These are phyloP conservation scores for Drosophila maculinotata DNA, from an alignment of 2,888 invertebrate genomes.

Conservation along the genomic window DNA sequence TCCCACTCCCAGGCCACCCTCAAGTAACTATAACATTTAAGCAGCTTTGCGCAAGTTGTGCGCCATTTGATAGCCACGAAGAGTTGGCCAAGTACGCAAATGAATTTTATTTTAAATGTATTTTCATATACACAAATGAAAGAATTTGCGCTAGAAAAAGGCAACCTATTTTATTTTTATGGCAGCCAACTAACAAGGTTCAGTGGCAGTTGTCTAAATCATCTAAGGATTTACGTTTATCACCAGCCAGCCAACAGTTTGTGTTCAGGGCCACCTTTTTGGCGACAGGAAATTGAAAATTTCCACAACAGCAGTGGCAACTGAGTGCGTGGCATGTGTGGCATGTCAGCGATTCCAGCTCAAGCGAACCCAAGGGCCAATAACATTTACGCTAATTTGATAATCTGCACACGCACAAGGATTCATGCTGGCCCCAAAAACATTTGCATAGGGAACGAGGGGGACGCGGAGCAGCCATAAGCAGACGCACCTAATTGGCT, in stretches of 20 bases:
- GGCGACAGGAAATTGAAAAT: slow-evolving; percentile 79
- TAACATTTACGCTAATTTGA: slow-evolving; percentile 81
- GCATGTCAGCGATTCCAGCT: slow-evolving; percentile 52
- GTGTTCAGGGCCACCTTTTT: slow-evolving; percentile 43
- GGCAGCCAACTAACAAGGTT: slow-evolving; percentile 70
- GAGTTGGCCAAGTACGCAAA: slow-evolving; percentile 23
- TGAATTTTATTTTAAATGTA: slow-evolving; percentile 38
- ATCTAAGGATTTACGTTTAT: slow-evolving; percentile 73
- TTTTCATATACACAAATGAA: slow-evolving; percentile 44
- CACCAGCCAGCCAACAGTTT: slow-evolving; percentile 38
- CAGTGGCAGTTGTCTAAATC: slow-evolving; percentile 67
- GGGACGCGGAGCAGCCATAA: slow-evolving; percentile 8
- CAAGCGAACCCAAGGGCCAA: slow-evolving; percentile 59
- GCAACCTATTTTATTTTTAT: slow-evolving; percentile 61
- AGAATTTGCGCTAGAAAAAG: too few species aligned
- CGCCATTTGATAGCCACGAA: slow-evolving; percentile 67
- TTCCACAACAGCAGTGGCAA: slow-evolving; percentile 45
- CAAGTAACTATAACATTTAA: slow-evolving; percentile 83
- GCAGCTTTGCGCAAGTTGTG: slow-evolving; percentile 79
- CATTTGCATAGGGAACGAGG: slow-evolving; percentile 83
- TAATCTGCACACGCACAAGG: slow-evolving; percentile 80
- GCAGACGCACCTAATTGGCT: slow-evolving; percentile 84
- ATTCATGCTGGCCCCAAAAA: slow-evolving; percentile 27
- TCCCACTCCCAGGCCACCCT: slow-evolving; percentile 5
- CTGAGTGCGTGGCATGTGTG: slow-evolving; percentile 54